Conservation (phyloP, 2,113 vertebrate species). For the Oncorhynchus clarkii region DNA sequence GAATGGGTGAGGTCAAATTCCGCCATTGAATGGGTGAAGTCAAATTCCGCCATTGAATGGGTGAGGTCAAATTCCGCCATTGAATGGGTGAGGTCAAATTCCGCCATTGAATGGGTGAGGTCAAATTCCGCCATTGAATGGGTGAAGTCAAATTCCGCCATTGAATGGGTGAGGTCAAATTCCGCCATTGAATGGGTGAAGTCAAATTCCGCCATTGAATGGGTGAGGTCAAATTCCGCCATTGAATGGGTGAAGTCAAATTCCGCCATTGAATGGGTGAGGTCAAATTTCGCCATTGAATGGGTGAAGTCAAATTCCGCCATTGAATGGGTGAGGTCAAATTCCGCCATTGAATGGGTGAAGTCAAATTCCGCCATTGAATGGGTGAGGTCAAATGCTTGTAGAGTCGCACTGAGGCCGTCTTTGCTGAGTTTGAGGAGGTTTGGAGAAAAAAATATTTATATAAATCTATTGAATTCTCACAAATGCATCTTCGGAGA, state of each 20-base stretch:
- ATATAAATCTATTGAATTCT: constrained; percentile 27
- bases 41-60: constrained; percentile 39
- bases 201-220: constrained; percentile 40
- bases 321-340: too few species aligned
- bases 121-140: constrained; percentile 39
- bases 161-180: too few species aligned
- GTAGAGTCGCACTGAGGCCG: constrained; percentile 22
- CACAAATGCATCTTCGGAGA: constrained; percentile 36
- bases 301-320: too few species aligned
- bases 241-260: too few species aligned
- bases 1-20: too few species aligned
- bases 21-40: constrained; percentile 38
- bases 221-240: too few species aligned
- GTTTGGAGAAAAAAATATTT: constrained; percentile 29
- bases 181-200: constrained; percentile 39
- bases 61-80: too few species aligned
- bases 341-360: constrained; percentile 39
- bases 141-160: too few species aligned
- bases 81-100: too few species aligned
- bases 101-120: constrained; percentile 36
- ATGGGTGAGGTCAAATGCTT: constrained; percentile 31
- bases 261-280: constrained; percentile 39
- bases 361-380: too few species aligned
- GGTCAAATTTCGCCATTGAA: constrained; percentile 42
- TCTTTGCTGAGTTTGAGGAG: constrained; percentile 46